Evolutionary conservation across 2,797 vertebrate genomes (phyloP).

Genomic region (Furcifer pardalis): DNA sequence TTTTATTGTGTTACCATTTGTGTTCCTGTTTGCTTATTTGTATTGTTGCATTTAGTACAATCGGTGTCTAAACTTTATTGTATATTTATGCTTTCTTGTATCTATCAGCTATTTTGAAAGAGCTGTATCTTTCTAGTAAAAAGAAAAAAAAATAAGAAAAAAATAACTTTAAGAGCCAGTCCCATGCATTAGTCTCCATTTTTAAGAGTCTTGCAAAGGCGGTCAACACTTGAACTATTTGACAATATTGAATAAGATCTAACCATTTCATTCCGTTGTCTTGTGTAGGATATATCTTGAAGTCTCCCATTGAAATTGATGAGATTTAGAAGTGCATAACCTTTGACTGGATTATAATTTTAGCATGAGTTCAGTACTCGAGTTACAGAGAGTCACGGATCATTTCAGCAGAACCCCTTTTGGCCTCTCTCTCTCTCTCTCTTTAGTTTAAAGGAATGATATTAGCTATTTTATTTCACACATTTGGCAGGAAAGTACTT

Average conservation of each 20-base stretch:
- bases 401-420: constrained; percentile 66
- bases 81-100: constrained; percentile 83
- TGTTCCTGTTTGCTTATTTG: constrained; percentile 80
- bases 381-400: constrained; percentile 63
- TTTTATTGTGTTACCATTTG: constrained; percentile 97
- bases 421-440: constrained; percentile 20
- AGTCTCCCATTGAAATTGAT: constrained; percentile 43
- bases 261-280: constrained; percentile 20
- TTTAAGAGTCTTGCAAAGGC: constrained; percentile 75
- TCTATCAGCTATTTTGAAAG: constrained; percentile 83
- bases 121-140: constrained; percentile 85
- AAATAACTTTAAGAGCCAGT: constrained; percentile 76
- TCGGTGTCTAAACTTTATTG: constrained; percentile 81
- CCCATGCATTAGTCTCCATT: constrained; percentile 73
- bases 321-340: constrained; percentile 22
- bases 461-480: constrained; percentile 74
- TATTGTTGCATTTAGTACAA: constrained; percentile 87
- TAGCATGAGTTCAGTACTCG: constrained; percentile 68
- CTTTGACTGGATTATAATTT: constrained; percentile 50
- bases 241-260: constrained; percentile 31
- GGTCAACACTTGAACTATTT: constrained; percentile 72
- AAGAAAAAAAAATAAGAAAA: background rate
- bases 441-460: constrained; percentile 72
- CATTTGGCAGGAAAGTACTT: constrained; percentile 74
- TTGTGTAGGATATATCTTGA: constrained; percentile 7